Percentiles rank a stretch among this genome's conserved stretches.
Conservation (phyloP, 1,140 invertebrate species). For the Danaus plexippus region DNA sequence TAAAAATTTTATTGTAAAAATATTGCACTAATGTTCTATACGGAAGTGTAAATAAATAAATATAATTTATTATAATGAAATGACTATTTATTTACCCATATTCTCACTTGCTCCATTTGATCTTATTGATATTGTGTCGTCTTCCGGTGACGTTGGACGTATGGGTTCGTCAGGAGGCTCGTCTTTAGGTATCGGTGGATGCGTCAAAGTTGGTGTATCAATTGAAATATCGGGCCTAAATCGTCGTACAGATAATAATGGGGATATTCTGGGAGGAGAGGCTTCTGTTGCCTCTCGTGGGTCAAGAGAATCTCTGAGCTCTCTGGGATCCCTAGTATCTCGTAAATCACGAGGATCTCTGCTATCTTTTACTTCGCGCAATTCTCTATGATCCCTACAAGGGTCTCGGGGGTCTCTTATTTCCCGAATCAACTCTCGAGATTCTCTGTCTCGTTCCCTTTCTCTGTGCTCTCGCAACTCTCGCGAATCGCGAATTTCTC, state of each 20-base stretch:
- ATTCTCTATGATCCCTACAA: conserved; percentile 35
- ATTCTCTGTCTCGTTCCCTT: conserved; percentile 41
- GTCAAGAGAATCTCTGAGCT: conserved; percentile 41
- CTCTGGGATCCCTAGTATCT: conserved; percentile 46
- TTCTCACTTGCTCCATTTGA: conserved; percentile 69
- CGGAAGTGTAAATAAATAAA: too few relatives aligned
- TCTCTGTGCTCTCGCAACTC: conserved; percentile 42
- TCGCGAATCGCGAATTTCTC: conserved; percentile 44
- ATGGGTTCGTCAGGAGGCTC: conserved; percentile 69
- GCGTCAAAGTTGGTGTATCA: conserved; percentile 50
- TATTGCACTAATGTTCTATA: too few relatives aligned
- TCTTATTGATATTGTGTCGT: conserved; percentile 64
- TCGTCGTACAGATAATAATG: conserved; percentile 60
- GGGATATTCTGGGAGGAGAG: conserved; percentile 66
- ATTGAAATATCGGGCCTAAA: conserved; percentile 55
- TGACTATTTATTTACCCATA: conserved; percentile 48
- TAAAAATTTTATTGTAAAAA: too few relatives aligned
- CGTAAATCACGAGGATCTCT: conserved; percentile 42
- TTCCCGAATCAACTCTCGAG: conserved; percentile 41
- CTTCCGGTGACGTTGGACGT: conserved; percentile 66
- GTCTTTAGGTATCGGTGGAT: conserved; percentile 66
- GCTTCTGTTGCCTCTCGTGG: conserved; percentile 54
- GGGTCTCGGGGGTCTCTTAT: conserved; percentile 37
- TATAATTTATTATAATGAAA: too few relatives aligned
- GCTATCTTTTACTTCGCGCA: conserved; percentile 42